Evolutionary conservation across 2,113 vertebrate genomes (phyloP), one percentile per base, ranked within the genome.

Genomic region (Centropristis striata): DNA sequence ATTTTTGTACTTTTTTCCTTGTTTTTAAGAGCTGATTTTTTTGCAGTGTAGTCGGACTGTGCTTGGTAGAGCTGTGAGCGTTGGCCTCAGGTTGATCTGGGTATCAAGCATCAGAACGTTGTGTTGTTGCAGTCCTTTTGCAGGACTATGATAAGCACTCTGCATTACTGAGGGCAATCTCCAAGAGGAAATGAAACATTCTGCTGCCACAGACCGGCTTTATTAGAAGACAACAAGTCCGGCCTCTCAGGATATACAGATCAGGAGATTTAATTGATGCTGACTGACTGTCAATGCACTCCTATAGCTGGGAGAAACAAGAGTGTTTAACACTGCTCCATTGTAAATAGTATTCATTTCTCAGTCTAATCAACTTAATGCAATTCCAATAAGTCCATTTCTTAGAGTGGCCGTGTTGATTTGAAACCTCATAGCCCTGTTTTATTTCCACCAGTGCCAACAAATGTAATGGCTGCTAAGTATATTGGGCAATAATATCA

Each of bases 181-280:
- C 91, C 67, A 78, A 82, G 90, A 93, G 93, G 92, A 94, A 93
- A 94, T 93, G 91, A 93, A 94, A 92, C 91, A 90, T 92, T 88
- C 85, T 90, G 88, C 83, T 75, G 86, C 88, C 88, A 91, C 87
- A 86, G 88, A 92, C 83, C 1, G 80, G 78, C 88, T 93, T 92
- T 93, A 90, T 92, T 90, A 90, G 90, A 93, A 90, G 83, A 93
- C 91, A 93, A 93, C 88, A 91, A 89, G 81, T 85, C 83, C 77
- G 46, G 87, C 75, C 80, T 93, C 86, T 85, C 84, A 83, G 90
- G 88, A 92, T 91, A 86, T 82, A 92, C 76, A 86, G 85, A 91
- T 93, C 87, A 86, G 86, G 85, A 80, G 58, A 86, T 91, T 90
- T 91, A 94, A 94, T 94, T 93, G 92, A 92, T 91, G 87, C 89